Conservation (phyloP, 2,797 vertebrate species). For the Trachops cirrhosus region DNA sequence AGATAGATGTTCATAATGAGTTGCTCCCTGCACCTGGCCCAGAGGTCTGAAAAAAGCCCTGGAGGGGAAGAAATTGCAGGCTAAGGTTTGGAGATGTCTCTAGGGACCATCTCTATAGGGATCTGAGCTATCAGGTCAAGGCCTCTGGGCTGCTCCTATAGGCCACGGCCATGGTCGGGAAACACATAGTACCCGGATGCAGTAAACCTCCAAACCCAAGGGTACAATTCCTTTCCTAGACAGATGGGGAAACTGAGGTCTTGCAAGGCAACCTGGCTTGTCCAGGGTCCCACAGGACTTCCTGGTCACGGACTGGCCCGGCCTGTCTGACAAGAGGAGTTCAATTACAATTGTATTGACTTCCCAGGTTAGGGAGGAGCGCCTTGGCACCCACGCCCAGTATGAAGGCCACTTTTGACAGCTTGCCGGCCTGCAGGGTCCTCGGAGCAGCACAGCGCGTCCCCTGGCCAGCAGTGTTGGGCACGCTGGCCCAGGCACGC, state of each 20-base stretch:
- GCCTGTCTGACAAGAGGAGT: too few species aligned
- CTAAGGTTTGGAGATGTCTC: background rate
- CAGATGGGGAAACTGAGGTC: background rate
- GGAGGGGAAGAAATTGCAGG: background rate
- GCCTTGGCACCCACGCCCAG: background rate
- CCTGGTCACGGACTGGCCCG: background rate
- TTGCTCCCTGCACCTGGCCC: background rate
- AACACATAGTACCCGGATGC: fast-evolving
- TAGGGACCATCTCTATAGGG: background rate
- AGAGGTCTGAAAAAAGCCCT: background rate
- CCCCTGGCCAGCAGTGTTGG: background rate
- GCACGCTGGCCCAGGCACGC: background rate
- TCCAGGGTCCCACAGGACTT: background rate
- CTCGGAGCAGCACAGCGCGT: background rate
- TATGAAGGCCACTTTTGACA: background rate
- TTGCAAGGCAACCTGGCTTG: background rate
- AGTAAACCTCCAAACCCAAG: background rate
- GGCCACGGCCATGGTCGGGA: too few species aligned
- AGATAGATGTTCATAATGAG: background rate
- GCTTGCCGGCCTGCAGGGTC: too few species aligned
- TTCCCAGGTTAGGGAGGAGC: background rate
- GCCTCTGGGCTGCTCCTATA: background rate
- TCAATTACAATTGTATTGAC: too few species aligned
- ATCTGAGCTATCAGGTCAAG: background rate
- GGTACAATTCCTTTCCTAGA: background rate